These are phyloP conservation scores for Oreotrochilus melanogaster DNA, from an alignment of 2,113 vertebrate species.

Conservation along the genomic window DNA sequence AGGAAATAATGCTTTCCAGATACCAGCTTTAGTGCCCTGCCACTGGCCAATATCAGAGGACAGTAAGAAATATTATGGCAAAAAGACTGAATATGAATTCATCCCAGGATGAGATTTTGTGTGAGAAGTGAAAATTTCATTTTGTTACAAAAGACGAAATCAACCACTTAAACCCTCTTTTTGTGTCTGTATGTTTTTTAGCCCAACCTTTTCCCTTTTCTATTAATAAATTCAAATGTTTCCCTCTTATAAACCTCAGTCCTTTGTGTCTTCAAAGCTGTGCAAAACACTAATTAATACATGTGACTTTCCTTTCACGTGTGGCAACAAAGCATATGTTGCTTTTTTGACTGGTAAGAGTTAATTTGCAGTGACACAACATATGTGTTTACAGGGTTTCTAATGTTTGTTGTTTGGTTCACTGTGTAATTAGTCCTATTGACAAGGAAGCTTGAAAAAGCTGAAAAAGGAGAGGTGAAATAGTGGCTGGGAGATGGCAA, in stretches of 20 bases:
- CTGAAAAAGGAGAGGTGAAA: constrained; percentile 11
- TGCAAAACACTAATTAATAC: constrained; percentile 61
- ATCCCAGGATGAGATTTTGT: neutral
- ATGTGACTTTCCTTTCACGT: constrained; percentile 58
- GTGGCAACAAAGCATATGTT: constrained; percentile 64
- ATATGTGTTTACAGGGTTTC: constrained; percentile 60
- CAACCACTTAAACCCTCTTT: neutral
- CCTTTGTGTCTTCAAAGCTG: constrained; percentile 39
- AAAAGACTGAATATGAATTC: neutral
- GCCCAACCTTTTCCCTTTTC: constrained; percentile 13
- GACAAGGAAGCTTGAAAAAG: constrained; percentile 17
- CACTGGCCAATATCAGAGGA: neutral
- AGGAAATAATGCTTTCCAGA: neutral
- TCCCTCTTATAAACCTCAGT: neutral
- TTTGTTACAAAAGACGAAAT: neutral
- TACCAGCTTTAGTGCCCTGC: neutral
- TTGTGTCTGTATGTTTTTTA: neutral
- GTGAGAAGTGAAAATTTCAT: neutral
- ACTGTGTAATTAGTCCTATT: constrained; percentile 54
- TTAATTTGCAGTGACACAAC: constrained; percentile 73
- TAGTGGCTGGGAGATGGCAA: neutral
- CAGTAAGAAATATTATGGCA: neutral
- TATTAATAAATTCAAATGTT: constrained; percentile 43
- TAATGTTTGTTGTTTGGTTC: constrained; percentile 47
- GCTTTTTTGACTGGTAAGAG: constrained; percentile 59